phyloP scores from a whole-genome alignment of 1,140 invertebrate species.

The Drosophila asahinai region DNA sequence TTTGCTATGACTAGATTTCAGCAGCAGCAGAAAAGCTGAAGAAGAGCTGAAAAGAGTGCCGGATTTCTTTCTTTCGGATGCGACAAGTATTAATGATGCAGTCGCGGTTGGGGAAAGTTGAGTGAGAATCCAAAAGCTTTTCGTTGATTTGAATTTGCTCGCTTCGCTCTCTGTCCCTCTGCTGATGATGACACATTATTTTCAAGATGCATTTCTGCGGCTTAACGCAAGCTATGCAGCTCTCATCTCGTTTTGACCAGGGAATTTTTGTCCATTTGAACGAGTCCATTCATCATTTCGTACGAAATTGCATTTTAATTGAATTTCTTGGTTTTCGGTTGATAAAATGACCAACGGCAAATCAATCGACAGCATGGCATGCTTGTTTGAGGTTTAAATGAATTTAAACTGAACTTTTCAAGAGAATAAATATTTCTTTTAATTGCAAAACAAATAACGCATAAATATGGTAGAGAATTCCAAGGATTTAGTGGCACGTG shows the following conservation, averaged over 20 bases:
- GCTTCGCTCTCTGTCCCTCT: neutral
- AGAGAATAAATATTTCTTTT: slow-evolving; percentile 23
- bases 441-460: slow-evolving; percentile 17
- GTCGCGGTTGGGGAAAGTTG: slow-evolving; percentile 11
- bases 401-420: slow-evolving; percentile 8
- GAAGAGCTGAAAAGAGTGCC: slow-evolving; percentile 34
- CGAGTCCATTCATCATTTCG: slow-evolving; percentile 25
- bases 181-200: slow-evolving; percentile 30
- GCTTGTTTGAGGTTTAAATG: neutral
- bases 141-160: slow-evolving; percentile 25
- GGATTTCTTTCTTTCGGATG: slow-evolving; percentile 24
- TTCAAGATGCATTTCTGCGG: slow-evolving; percentile 19
- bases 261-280: slow-evolving; percentile 19
- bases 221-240: slow-evolving; percentile 6
- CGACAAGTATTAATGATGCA: slow-evolving; percentile 69
- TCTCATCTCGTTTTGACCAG: slow-evolving; percentile 1
- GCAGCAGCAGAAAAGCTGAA: slow-evolving; percentile 16
- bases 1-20: slow-evolving; percentile 66
- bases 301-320: slow-evolving; percentile 37
- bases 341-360: slow-evolving; percentile 12
- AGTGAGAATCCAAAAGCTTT: slow-evolving; percentile 14
- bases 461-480: neutral
- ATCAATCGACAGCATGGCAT: neutral
- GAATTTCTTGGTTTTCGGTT: slow-evolving; percentile 22
- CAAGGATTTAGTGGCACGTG: neutral